These are phyloP conservation scores for Drosophila gunungcola DNA, from an alignment of 1,140 invertebrate genomes.

Conservation along the genomic window DNA sequence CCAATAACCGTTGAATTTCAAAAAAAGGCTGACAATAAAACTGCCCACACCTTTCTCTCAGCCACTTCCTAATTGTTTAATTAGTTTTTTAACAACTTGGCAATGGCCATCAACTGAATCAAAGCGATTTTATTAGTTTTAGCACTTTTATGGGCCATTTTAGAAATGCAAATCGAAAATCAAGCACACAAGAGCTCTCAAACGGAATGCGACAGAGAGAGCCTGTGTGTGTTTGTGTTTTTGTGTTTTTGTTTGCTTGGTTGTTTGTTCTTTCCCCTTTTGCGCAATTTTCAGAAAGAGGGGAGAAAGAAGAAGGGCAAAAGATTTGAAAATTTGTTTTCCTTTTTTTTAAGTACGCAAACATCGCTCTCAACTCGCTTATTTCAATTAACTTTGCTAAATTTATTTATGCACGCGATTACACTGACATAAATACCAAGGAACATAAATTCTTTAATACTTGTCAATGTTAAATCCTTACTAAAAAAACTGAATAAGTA, in stretches of 20 bases:
- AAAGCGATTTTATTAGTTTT: constrained; percentile 20
- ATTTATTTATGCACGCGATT: constrained; percentile 53
- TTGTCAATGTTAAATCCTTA: too few species aligned
- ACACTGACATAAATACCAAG: not conserved
- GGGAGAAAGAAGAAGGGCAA: not conserved
- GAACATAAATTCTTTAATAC: not conserved
- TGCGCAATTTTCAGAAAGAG: not conserved
- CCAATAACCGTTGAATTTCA: not conserved
- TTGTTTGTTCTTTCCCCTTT: not conserved
- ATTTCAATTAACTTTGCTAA: constrained; percentile 58
- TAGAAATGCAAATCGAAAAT: constrained; percentile 32
- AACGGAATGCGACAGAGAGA: constrained; percentile 18
- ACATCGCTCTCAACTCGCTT: constrained; percentile 13
- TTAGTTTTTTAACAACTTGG: constrained; percentile 1
- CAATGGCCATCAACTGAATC: constrained; percentile 11
- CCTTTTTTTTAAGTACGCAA: constrained; percentile 4
- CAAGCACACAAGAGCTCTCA: constrained; percentile 7
- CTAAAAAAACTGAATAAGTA: not conserved
- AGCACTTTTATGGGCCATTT: constrained; percentile 34
- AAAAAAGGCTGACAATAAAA: not conserved
- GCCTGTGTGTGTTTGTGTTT: not conserved
- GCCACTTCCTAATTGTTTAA: constrained; percentile 8
- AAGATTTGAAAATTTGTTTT: constrained; percentile 10
- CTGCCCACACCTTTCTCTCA: not conserved
- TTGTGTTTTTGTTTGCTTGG: not conserved